Base-by-base conservation (phyloP, 2,888 invertebrate genomes). In the Eugnorisma glareosa region DNA sequence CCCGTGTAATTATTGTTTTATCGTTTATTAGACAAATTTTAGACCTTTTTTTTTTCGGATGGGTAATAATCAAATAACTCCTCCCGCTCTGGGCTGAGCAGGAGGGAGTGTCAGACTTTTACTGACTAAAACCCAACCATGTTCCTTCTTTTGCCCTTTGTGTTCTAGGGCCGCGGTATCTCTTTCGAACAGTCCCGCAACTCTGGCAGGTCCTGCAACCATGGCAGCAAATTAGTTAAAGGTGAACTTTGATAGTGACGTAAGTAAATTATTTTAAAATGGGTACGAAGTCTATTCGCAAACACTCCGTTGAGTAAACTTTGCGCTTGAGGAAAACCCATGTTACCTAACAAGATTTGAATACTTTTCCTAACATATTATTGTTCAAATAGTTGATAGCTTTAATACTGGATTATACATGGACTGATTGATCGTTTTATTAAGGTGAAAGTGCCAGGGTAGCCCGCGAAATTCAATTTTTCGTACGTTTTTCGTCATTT, bases 271-370 rank as follows among this genome's bases (percentile, higher is more conserved):
- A 37, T 18, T 11, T 40, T 37, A 1, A 48, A 75, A 57, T 57
- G 28, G 18, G 48, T 57, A 18, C 40, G 21, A 68, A 79, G 83
- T 68, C 57, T 61, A 18, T 28, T 51, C 8, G 15, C 13, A 48
- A 68, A 48, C 11, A 66, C 18, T n/a, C 7, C 11, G 8, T 4
- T 13, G 13, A 37, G 11, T 63, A 63, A 64, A 63, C 67, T 64
- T 57, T 48, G 21, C 15, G 7, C 24, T 11, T 13, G 11, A 48
- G 57, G 57, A 68, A 82, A 82, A 68, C 40, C 63, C 57, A 6
- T 21, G 11, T 28, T 64, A 51, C 1, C 1, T 43, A n/a, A 28
- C 24, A 40, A n/a, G 31, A 43, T 6, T 15, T 24, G 8, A 40
- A 21, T 40, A 11, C 0, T 51, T 71, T 80, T 71, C 15, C 3